phyloP scores from a whole-genome alignment of 1,140 invertebrate genomes.

The Platyura marginata region DNA sequence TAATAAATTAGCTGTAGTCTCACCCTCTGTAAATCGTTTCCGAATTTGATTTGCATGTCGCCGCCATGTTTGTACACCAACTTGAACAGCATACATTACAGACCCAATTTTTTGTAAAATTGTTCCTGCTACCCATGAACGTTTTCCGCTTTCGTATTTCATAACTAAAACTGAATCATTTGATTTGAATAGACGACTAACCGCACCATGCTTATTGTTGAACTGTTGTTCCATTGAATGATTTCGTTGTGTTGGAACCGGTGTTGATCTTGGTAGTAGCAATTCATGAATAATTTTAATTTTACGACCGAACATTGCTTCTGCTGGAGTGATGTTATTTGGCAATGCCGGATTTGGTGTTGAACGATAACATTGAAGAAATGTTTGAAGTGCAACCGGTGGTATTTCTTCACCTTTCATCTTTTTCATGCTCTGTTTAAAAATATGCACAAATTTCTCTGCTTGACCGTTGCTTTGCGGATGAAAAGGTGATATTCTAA shows the following conservation, averaged over 20 bases:
- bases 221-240: not conserved
- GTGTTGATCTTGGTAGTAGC: not conserved
- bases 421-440: not conserved
- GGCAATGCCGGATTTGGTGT: constrained; percentile 2
- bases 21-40: too few relatives aligned
- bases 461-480: not conserved
- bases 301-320: constrained; percentile 3
- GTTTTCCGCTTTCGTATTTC: not conserved
- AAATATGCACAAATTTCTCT: not conserved
- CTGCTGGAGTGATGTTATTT: not conserved
- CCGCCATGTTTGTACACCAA: too few relatives aligned
- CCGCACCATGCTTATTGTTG: constrained; percentile 1
- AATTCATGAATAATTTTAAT: constrained; percentile 1
- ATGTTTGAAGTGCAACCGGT: not conserved
- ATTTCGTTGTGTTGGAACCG: constrained; percentile 3
- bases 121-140: not conserved
- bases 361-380: constrained; percentile 4
- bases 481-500: not conserved
- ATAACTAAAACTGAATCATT: constrained; percentile 1
- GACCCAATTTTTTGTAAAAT: not conserved
- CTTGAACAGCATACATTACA: not conserved
- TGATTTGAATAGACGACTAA: not conserved
- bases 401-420: not conserved
- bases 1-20: too few relatives aligned
- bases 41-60: too few relatives aligned